phyloP scores from a whole-genome alignment of 1,140 invertebrate species.

The Penaeus indicus region DNA sequence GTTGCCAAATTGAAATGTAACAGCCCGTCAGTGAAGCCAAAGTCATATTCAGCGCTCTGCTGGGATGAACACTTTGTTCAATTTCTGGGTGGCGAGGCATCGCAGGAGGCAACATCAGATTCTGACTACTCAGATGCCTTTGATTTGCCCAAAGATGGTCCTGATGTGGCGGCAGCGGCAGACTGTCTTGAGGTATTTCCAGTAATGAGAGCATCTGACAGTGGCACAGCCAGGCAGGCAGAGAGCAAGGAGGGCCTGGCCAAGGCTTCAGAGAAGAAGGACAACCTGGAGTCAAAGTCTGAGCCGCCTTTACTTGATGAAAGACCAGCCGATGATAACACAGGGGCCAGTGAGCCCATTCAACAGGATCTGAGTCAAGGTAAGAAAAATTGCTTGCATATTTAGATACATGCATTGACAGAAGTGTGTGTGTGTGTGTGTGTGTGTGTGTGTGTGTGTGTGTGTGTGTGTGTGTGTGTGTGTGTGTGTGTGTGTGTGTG shows the following conservation, averaged over 20 bases:
- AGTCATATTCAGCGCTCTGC: constrained; percentile 40
- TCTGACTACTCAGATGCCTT: constrained; percentile 49
- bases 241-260: not conserved
- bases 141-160: constrained; percentile 26
- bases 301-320: not conserved
- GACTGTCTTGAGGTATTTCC: constrained; percentile 59
- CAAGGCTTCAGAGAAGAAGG: not conserved
- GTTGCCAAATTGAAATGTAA: not conserved
- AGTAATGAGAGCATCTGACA: not conserved
- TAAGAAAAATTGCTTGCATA: not conserved
- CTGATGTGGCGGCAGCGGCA: constrained; percentile 42
- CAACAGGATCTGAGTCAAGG: no score
- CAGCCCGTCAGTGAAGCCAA: not conserved
- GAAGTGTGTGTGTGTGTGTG: no score
- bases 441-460: no score
- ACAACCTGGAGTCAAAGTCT: not conserved
- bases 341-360: not conserved
- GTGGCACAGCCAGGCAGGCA: not conserved
- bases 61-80: constrained; percentile 57
- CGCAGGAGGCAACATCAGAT: constrained; percentile 52
- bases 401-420: no score
- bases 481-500: no score
- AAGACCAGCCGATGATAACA: not conserved
- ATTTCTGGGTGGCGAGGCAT: constrained; percentile 35
- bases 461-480: no score